Evolutionary conservation across 2,888 invertebrate genomes (phyloP), one percentile per base, ranked within the genome.

Genomic region (Biston stratarius): DNA sequence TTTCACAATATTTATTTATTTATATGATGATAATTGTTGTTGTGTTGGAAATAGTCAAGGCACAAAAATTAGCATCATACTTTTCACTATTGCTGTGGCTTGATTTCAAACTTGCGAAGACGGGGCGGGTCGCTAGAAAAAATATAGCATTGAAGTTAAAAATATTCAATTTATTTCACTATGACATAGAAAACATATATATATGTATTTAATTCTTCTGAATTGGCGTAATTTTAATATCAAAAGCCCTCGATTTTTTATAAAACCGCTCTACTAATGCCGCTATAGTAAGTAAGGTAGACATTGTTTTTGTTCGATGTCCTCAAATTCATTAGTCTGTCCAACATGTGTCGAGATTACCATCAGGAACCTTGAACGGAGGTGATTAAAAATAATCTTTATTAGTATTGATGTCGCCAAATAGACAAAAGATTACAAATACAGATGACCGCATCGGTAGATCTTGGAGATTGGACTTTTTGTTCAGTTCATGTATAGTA

Each of bases 331-430:
- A 91, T 91, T 91, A 90, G 88, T 78, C 82, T 83, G 79, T 84
- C 74, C 82, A 88, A 91, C 91, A 91, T 91, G 87, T 92, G 92
- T 91, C 82, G 75, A 78, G 92, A 91, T n/a, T 92, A 86, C 77
- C 77, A 91, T 92, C 91, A 69, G 71, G 74, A 15, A 69, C 74
- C 34, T 52, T 53, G 53, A 44, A 47, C 15, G 64, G 63, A 51
- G 81, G 79, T 79, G 80, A 89, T 89, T 87, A 90, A 88, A 86
- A 83, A 82, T 80, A 79, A 84, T 87, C 85, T 91, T 90, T 88
- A 87, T 87, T 69, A 74, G 77, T 76, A 61, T 77, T 69, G 65
- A 69, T 72, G 74, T 73, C 76, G 77, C 65, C 69, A 72, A 72
- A 71, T 73, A 72, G 73, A 73, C 72, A 81, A 84, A 83, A 87